A percentile compares a stretch with the other conserved stretches of the same genome.
phyloP scores from a whole-genome alignment of 2,888 invertebrate genomes.

The Acleris holmiana region DNA sequence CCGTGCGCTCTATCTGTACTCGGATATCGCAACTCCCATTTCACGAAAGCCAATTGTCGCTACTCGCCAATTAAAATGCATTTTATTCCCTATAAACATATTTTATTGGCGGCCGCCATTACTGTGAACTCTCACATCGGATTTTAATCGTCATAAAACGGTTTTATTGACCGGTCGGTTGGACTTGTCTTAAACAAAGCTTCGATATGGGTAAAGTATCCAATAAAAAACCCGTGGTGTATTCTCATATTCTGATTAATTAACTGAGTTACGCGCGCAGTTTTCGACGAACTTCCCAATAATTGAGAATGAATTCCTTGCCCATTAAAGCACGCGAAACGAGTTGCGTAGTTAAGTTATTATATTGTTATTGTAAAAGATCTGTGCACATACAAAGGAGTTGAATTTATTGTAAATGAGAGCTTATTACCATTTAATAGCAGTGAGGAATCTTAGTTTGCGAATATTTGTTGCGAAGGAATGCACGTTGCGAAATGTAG shows the following conservation, averaged over 20 bases:
- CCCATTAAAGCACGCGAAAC: slow-evolving; percentile 57
- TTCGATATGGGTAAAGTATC: slow-evolving; percentile 27
- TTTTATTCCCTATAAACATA: slow-evolving; percentile 33
- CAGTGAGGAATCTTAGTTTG: slow-evolving; percentile 49
- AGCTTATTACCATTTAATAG: slow-evolving; percentile 54
- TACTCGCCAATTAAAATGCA: slow-evolving; percentile 42
- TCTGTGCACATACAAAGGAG: slow-evolving; percentile 49
- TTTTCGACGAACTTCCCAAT: slow-evolving; percentile 51
- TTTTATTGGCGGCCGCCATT: slow-evolving; percentile 15
- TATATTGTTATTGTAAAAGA: slow-evolving; percentile 65
- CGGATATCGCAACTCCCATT: slow-evolving; percentile 46
- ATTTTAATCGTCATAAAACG: slow-evolving; percentile 37
- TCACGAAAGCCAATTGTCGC: slow-evolving; percentile 41
- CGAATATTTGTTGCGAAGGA: slow-evolving; percentile 47
- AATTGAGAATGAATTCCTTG: slow-evolving; percentile 65
- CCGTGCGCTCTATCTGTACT: slow-evolving; percentile 51
- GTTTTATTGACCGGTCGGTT: slow-evolving; percentile 28
- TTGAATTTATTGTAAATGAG: slow-evolving; percentile 50
- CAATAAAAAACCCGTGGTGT: slow-evolving; percentile 28
- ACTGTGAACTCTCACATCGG: slow-evolving; percentile 19
- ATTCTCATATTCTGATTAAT: slow-evolving; percentile 39
- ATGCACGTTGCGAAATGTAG: slow-evolving; percentile 46
- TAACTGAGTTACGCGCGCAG: slow-evolving; percentile 29
- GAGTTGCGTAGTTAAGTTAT: slow-evolving; percentile 73
- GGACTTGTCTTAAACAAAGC: slow-evolving; percentile 27